phyloP scores from a whole-genome alignment of 2,797 vertebrate genomes.

The Pygocentrus nattereri region DNA sequence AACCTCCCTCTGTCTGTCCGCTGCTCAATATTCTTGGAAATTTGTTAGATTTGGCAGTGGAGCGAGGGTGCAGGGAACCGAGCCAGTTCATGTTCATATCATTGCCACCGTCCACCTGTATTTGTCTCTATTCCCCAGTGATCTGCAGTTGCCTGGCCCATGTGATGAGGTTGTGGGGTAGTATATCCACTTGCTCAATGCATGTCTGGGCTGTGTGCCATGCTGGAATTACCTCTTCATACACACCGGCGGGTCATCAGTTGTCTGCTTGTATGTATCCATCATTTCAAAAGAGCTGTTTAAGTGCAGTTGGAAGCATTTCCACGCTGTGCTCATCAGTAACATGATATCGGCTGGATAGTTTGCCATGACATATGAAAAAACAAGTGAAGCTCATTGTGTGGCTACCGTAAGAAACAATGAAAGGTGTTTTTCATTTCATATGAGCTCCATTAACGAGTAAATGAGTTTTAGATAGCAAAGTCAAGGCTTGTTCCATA shows the following conservation, averaged over 20 bases:
- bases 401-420: neutral
- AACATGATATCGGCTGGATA: neutral
- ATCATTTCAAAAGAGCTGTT: slow-evolving; percentile 23
- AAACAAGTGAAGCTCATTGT: neutral
- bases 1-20: neutral
- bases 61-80: neutral
- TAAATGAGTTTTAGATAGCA: neutral
- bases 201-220: slow-evolving; percentile 27
- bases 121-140: neutral
- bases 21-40: neutral
- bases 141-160: neutral
- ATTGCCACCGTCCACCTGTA: neutral
- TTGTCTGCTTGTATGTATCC: slow-evolving; percentile 35
- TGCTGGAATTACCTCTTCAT: slow-evolving; percentile 15
- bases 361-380: neutral
- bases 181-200: neutral
- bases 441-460: neutral
- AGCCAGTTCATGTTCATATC: slow-evolving; percentile 13
- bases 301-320: neutral
- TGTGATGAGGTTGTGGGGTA: neutral
- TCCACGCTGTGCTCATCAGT: neutral
- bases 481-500: neutral
- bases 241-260: slow-evolving; percentile 19
- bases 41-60: neutral
- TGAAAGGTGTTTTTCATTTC: neutral